phyloP scores from a whole-genome alignment of 2,888 invertebrate species.

The Cephus rjabovi region DNA sequence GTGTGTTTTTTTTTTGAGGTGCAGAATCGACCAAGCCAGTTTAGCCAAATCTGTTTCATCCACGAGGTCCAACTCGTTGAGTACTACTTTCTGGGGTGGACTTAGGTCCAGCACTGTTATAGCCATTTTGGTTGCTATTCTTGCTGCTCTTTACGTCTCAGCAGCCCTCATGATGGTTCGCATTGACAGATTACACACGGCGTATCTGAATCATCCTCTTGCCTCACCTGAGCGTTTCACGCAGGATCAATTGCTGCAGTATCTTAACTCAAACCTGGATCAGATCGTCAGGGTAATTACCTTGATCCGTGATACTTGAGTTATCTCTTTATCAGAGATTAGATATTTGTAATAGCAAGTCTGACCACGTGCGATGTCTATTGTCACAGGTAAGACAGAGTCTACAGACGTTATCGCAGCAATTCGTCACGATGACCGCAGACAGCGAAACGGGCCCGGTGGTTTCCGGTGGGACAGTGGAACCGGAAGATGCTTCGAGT shows the following conservation, averaged over 20 bases:
- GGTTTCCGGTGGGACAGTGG: slow-evolving; percentile 41
- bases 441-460: slow-evolving; percentile 39
- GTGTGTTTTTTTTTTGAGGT: slow-evolving; percentile 12
- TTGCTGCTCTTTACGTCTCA: slow-evolving; percentile 58
- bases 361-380: background rate
- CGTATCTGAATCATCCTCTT: slow-evolving; percentile 59
- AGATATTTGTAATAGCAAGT: slow-evolving; percentile 20
- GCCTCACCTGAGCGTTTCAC: slow-evolving; percentile 60
- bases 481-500: slow-evolving; percentile 58
- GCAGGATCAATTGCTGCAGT: slow-evolving; percentile 57
- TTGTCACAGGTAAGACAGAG: slow-evolving; percentile 80
- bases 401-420: slow-evolving; percentile 81
- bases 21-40: slow-evolving; percentile 42
- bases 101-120: slow-evolving; percentile 53
- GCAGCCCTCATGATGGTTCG: slow-evolving; percentile 62
- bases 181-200: slow-evolving; percentile 59
- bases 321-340: background rate
- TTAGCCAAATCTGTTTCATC: slow-evolving; percentile 23
- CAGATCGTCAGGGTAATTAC: slow-evolving; percentile 81
- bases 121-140: slow-evolving; percentile 52
- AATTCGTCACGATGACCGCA: slow-evolving; percentile 55
- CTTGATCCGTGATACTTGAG: background rate
- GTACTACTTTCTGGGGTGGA: slow-evolving; percentile 22
- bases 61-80: background rate
- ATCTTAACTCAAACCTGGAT: slow-evolving; percentile 80